A percentile compares a stretch with the other conserved stretches of the same genome.
Evolutionary conservation across 2,113 vertebrate genomes (phyloP).

Genomic region (Heterotis niloticus): DNA sequence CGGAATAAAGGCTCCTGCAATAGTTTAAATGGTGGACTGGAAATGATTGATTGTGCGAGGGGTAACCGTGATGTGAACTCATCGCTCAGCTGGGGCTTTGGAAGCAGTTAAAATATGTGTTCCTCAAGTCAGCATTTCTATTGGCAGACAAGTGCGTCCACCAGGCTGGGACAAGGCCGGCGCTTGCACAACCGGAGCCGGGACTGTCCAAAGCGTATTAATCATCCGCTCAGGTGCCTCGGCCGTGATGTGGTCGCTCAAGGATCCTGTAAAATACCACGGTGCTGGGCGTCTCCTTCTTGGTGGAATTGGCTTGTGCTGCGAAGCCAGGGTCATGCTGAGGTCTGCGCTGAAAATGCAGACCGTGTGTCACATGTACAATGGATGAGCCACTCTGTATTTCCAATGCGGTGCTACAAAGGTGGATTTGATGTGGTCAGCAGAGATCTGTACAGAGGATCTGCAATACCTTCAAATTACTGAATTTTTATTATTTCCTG

Average conservation of each 20-base stretch:
- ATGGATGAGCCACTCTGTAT: background rate
- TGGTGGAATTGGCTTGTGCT: background rate
- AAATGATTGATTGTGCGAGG: constrained; percentile 24
- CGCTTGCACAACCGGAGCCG: constrained; percentile 6
- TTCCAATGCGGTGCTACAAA: background rate
- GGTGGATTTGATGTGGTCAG: background rate
- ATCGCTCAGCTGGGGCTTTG: constrained; percentile 8
- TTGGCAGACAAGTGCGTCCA: constrained; percentile 29
- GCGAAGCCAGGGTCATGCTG: background rate
- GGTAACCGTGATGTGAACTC: background rate
- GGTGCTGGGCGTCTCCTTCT: background rate
- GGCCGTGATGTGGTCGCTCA: background rate
- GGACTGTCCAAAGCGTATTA: constrained; percentile 4
- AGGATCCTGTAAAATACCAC: background rate
- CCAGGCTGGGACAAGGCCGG: constrained; percentile 28
- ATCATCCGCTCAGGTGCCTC: background rate
- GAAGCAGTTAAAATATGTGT: constrained; percentile 21
- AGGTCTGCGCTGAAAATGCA: too few species aligned
- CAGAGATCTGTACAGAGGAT: background rate
- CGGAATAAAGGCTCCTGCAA: constrained; percentile 11
- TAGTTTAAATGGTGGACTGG: constrained; percentile 29
- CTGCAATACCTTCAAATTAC: background rate
- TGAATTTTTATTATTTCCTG: background rate
- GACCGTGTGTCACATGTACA: background rate
- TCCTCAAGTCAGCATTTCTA: constrained; percentile 32